Evolutionary conservation across 2,113 vertebrate species (phyloP).

Genomic region (Platichthys stellatus): DNA sequence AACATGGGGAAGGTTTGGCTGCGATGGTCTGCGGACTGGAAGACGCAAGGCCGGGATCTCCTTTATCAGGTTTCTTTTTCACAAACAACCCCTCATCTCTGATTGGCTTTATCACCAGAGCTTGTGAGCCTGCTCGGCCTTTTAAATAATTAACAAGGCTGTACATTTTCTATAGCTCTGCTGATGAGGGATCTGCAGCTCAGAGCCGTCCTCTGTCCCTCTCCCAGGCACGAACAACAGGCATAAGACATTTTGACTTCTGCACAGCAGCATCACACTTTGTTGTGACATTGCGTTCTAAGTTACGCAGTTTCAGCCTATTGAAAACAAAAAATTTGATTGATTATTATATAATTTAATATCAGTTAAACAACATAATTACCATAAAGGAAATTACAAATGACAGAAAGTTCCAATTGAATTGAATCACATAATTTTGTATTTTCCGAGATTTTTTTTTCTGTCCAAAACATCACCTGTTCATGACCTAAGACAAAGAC

Average conservation of each 20-base stretch:
- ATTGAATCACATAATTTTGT: no score
- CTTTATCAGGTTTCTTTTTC: slow-evolving; percentile 49
- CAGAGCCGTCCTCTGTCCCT: slow-evolving; percentile 29
- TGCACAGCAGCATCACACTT: no score
- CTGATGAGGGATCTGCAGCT: slow-evolving; percentile 60
- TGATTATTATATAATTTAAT: not conserved
- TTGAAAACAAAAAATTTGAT: no score
- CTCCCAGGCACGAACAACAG: slow-evolving; percentile 34
- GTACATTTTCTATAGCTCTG: slow-evolving; percentile 63
- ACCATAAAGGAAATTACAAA: no score
- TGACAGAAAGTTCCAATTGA: no score
- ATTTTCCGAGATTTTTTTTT: no score
- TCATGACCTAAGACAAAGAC: not conserved
- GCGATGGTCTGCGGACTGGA: slow-evolving; percentile 25
- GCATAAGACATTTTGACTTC: slow-evolving; percentile 19
- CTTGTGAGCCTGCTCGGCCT: slow-evolving; percentile 55
- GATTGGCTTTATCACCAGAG: slow-evolving; percentile 59
- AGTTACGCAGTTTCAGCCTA: not conserved
- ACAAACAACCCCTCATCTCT: slow-evolving; percentile 63
- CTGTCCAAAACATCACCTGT: not conserved
- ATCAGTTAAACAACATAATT: no score
- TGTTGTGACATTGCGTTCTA: not conserved
- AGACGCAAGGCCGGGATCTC: slow-evolving; percentile 28
- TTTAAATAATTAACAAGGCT: slow-evolving; percentile 78
- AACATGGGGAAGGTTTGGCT: slow-evolving; percentile 33